These are phyloP conservation scores for Triops cancriformis DNA, from an alignment of 1,140 invertebrate genomes.

Conservation along the genomic window DNA sequence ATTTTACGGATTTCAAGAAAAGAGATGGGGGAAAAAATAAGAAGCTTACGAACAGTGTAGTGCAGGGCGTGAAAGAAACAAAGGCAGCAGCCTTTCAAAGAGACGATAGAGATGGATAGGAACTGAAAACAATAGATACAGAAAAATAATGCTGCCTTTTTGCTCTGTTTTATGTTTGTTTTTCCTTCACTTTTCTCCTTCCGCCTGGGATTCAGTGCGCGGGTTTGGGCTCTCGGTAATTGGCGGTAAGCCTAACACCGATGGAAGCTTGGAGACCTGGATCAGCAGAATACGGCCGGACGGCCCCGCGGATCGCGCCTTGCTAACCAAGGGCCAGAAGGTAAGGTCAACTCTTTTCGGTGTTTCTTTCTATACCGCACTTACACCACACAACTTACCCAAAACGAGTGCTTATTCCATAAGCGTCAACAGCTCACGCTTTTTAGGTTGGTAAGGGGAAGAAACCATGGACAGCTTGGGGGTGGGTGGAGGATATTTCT, in stretches of 20 bases:
- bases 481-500: neutral
- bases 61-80: too few relatives aligned
- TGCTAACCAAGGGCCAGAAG: neutral
- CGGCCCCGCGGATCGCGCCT: constrained; percentile 74
- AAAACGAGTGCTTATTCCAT: too few relatives aligned
- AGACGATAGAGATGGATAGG: neutral
- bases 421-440: too few relatives aligned
- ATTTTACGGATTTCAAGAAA: too few relatives aligned
- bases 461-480: too few relatives aligned
- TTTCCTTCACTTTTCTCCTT: neutral
- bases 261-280: constrained; percentile 76
- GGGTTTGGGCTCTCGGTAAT: constrained; percentile 89
- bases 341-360: neutral
- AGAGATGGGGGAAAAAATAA: too few relatives aligned
- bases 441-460: too few relatives aligned
- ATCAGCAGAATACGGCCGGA: constrained; percentile 84
- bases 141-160: neutral
- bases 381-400: too few relatives aligned
- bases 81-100: neutral
- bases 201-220: neutral
- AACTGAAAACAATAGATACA: neutral
- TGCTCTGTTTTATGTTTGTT: neutral
- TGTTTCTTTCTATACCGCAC: neutral
- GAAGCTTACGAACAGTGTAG: too few relatives aligned
- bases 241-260: constrained; percentile 71